Conservation (phyloP, 2,888 invertebrate species). For the Leucoma salicis region DNA sequence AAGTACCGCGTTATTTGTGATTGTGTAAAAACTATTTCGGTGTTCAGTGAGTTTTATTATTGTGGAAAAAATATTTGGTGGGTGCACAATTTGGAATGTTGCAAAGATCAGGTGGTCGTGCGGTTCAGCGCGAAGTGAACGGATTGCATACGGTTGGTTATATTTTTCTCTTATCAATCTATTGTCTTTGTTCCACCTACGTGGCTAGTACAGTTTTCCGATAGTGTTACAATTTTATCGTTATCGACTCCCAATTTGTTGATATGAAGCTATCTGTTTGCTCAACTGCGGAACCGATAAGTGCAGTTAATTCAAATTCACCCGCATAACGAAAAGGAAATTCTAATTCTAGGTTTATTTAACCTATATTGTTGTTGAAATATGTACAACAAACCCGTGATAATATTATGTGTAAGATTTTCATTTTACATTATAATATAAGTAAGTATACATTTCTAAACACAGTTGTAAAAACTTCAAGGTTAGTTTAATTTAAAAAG, state of each 20-base stretch:
- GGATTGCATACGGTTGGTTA: conserved; percentile 56
- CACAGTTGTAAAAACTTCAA: conserved; percentile 23
- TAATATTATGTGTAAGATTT: no score
- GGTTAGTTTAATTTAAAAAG: conserved; percentile 17
- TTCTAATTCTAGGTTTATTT: conserved; percentile 27
- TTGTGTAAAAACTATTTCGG: conserved; percentile 46
- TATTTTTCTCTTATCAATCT: conserved; percentile 55
- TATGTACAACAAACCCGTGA: no score
- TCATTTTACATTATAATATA: no score
- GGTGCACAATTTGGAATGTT: conserved; percentile 67
- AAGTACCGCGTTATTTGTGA: conserved; percentile 50
- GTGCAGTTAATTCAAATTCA: conserved; percentile 21
- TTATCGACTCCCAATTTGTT: conserved; percentile 30
- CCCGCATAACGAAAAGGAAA: conserved; percentile 24
- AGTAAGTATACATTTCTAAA: conserved; percentile 15
- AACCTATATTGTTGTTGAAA: no score
- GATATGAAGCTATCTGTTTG: conserved; percentile 31
- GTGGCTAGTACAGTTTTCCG: conserved; percentile 40
- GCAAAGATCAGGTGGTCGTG: conserved; percentile 52
- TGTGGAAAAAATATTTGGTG: conserved; percentile 39
- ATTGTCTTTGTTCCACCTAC: conserved; percentile 40
- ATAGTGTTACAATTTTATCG: conserved; percentile 24
- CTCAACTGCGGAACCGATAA: conserved; percentile 22
- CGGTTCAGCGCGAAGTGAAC: conserved; percentile 48
- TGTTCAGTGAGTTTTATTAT: conserved; percentile 40